Evolutionary conservation across 2,888 invertebrate genomes (phyloP).

Genomic region (Mythimna vitellina): DNA sequence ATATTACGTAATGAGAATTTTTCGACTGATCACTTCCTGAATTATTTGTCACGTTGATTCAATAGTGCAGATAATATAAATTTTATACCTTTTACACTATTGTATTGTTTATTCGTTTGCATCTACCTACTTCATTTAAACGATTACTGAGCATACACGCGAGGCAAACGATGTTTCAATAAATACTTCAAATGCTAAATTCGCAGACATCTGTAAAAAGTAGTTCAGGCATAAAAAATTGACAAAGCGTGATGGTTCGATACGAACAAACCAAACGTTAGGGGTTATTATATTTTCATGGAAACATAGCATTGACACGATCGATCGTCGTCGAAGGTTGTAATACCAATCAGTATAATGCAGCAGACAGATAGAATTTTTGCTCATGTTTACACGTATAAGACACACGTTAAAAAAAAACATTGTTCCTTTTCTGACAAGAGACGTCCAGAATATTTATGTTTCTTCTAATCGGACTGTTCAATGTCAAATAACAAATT

Average conservation of each 20-base stretch:
- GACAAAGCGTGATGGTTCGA: conserved; percentile 26
- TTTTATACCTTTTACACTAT: neutral
- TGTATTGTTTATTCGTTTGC: conserved; percentile 14
- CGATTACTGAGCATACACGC: neutral
- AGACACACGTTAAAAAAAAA: conserved; percentile 1
- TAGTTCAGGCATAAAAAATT: conserved; percentile 18
- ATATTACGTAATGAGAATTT: conserved; percentile 23
- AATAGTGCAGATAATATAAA: no score
- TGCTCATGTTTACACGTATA: neutral
- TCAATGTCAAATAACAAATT: conserved; percentile 53
- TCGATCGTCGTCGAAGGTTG: conserved; percentile 62
- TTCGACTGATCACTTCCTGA: conserved; percentile 24
- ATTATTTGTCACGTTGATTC: conserved; percentile 12
- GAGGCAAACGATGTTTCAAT: neutral
- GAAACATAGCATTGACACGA: conserved; percentile 61
- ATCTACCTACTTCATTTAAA: neutral
- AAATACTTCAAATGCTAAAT: neutral
- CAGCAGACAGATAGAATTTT: conserved; percentile 17
- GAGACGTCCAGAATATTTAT: conserved; percentile 12
- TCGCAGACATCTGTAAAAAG: conserved; percentile 16
- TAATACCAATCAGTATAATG: conserved; percentile 40
- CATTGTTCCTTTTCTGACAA: conserved; percentile 9
- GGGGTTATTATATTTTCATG: conserved; percentile 55
- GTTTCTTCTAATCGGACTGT: conserved; percentile 18
- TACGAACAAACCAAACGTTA: conserved; percentile 23